These are phyloP conservation scores for Cosmia trapezina DNA, from an alignment of 2,888 invertebrate species.

Conservation along the genomic window DNA sequence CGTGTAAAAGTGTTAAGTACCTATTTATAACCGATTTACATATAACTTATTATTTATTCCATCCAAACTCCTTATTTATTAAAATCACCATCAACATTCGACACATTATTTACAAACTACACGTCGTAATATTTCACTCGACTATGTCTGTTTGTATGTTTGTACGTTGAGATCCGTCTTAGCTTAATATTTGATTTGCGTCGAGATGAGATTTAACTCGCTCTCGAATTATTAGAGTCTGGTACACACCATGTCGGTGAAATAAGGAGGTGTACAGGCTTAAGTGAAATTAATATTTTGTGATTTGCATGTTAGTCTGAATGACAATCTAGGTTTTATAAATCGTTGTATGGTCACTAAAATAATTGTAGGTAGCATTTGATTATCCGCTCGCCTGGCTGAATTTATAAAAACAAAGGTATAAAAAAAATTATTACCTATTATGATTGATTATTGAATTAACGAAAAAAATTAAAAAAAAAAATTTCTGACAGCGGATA, in stretches of 20 bases:
- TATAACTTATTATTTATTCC: too few species aligned
- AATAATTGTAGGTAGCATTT: too few species aligned
- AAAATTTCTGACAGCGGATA: too few species aligned
- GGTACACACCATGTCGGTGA: conserved; percentile 54
- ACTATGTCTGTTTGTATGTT: conserved; percentile 19
- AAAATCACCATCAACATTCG: background rate
- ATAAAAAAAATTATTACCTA: too few species aligned
- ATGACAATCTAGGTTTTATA: background rate
- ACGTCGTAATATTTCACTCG: conserved; percentile 28
- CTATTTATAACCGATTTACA: too few species aligned
- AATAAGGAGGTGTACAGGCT: conserved; percentile 46
- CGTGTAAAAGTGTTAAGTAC: too few species aligned
- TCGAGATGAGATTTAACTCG: conserved; percentile 83
- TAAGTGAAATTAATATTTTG: background rate
- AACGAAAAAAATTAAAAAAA: too few species aligned
- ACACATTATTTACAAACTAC: conserved; percentile 39
- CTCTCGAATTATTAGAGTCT: conserved; percentile 79
- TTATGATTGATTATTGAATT: too few species aligned
- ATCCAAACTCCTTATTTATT: too few species aligned
- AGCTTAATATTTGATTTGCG: conserved; percentile 86
- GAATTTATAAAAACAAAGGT: too few species aligned
- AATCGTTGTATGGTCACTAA: background rate
- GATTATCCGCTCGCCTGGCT: too few species aligned
- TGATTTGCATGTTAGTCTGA: background rate
- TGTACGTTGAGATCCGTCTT: conserved; percentile 62